Evolutionary conservation across 2,113 vertebrate genomes (phyloP).

Genomic region (Chionis minor): DNA sequence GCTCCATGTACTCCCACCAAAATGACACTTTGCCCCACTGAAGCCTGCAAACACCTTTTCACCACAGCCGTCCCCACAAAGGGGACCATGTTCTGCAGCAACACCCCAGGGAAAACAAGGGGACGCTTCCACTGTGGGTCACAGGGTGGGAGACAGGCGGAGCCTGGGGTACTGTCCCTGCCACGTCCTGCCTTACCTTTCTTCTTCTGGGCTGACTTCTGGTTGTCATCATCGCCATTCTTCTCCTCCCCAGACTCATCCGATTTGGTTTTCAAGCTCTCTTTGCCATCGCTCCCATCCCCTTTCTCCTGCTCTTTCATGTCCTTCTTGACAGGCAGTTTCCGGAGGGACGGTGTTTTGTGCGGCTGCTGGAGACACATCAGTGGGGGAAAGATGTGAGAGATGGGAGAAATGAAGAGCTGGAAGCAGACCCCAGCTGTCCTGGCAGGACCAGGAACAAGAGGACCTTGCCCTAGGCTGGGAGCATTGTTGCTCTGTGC

Average conservation of each 20-base stretch:
- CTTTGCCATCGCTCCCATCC: conserved; percentile 89
- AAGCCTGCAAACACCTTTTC: neutral
- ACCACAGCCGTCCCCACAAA: neutral
- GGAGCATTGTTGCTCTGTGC: neutral
- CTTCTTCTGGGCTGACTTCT: conserved; percentile 91
- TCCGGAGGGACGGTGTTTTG: conserved; percentile 81
- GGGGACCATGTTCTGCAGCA: neutral
- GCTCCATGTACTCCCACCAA: neutral
- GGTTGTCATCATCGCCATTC: conserved; percentile 91
- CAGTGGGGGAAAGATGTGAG: neutral
- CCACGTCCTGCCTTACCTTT: conserved; percentile 79
- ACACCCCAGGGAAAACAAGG: neutral
- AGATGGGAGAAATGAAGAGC: neutral
- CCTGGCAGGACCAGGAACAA: neutral
- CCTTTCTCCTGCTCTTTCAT: conserved; percentile 91
- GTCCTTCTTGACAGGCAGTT: conserved; percentile 83
- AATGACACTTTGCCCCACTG: neutral
- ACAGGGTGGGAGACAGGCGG: fast-evolving
- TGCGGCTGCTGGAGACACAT: conserved; percentile 52
- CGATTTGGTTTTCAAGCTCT: conserved; percentile 92
- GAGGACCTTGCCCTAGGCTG: neutral
- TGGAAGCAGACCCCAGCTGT: neutral
- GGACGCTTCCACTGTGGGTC: neutral
- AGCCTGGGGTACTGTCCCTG: neutral
- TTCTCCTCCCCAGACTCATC: conserved; percentile 97